These are phyloP conservation scores for Enteromius mattozi DNA, from an alignment of 2,797 vertebrate genomes.

Conservation along the genomic window DNA sequence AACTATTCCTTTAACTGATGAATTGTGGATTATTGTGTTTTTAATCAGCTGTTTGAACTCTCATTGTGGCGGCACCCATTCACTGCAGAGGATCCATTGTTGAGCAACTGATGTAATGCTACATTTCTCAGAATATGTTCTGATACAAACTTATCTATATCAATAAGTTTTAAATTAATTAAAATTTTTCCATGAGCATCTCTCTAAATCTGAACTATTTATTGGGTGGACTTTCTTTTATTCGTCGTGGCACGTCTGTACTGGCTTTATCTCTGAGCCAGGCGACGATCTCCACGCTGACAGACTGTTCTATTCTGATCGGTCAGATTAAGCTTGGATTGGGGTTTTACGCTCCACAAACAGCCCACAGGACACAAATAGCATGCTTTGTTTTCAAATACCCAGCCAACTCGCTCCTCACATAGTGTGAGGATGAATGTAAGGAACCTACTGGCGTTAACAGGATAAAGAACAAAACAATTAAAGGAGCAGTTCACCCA, in stretches of 20 bases:
- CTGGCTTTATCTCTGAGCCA: constrained; percentile 65
- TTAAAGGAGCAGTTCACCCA: background rate
- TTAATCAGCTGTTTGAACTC: background rate
- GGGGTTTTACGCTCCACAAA: constrained; percentile 68
- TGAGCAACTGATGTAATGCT: background rate
- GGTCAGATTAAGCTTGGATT: constrained; percentile 78
- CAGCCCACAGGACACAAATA: constrained; percentile 68
- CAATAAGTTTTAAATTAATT: too few relatives aligned
- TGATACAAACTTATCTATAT: too few relatives aligned
- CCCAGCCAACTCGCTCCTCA: constrained; percentile 34
- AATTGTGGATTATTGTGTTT: background rate
- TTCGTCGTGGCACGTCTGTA: background rate
- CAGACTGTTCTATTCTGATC: constrained; percentile 74
- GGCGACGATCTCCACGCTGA: constrained; percentile 62
- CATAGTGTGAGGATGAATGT: background rate
- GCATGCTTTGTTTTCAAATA: constrained; percentile 59
- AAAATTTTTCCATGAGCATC: background rate
- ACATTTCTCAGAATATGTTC: background rate
- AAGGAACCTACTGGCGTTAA: background rate
- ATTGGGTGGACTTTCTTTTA: background rate
- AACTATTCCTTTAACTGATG: too few relatives aligned
- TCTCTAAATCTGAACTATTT: background rate
- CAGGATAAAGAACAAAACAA: background rate
- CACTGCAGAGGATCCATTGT: background rate
- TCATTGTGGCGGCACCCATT: background rate